Conservation (phyloP, 2,113 vertebrate genomes). For the Lasiurus cinereus region DNA sequence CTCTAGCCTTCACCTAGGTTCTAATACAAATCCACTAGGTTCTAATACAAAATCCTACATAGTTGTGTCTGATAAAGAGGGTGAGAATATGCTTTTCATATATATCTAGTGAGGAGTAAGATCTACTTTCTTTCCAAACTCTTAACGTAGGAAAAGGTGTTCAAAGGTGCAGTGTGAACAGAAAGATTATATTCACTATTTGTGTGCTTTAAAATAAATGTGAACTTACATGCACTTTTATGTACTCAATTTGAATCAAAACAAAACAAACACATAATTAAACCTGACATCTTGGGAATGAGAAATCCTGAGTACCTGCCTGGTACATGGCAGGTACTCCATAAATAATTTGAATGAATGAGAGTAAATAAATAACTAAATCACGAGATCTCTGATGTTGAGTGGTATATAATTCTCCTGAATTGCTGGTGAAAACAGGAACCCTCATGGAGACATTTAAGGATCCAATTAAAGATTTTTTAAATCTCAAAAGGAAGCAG, state of each 20-base stretch:
- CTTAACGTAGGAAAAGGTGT: neutral
- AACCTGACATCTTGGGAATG: conserved; percentile 10
- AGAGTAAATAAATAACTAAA: conserved; percentile 14
- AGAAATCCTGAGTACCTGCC: neutral
- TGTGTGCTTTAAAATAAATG: conserved; percentile 32
- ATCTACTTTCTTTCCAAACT: neutral
- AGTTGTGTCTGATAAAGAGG: neutral
- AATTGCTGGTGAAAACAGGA: neutral
- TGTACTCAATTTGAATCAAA: conserved; percentile 42
- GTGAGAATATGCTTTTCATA: neutral
- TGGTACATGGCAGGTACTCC: neutral
- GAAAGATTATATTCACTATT: neutral
- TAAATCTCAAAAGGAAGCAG: conserved; percentile 19
- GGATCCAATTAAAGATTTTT: conserved; percentile 7
- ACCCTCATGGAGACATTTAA: neutral
- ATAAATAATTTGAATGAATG: conserved; percentile 35
- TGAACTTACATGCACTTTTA: neutral
- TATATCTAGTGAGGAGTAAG: neutral
- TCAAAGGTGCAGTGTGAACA: neutral
- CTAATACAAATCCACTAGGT: neutral
- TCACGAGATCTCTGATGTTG: neutral
- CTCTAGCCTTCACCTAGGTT: neutral
- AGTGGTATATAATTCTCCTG: neutral
- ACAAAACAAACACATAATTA: conserved; percentile 47
- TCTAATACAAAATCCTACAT: neutral